Conservation (phyloP, 2,797 vertebrate species). For the Decapterus maruadsi region DNA sequence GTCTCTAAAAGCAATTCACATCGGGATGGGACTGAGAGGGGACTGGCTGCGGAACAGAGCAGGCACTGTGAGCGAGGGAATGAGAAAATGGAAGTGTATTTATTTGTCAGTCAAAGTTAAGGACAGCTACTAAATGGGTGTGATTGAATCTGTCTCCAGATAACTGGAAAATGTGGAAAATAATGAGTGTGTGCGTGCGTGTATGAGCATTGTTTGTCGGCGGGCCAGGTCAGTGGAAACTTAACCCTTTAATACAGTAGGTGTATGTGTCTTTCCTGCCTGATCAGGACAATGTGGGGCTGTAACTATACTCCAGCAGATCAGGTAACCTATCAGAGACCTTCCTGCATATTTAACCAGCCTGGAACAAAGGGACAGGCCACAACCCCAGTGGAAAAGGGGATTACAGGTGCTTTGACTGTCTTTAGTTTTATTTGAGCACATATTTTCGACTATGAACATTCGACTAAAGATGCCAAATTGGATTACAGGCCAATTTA, state of each 20-base stretch:
- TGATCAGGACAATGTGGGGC: constrained; percentile 62
- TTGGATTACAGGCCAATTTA: constrained; percentile 6
- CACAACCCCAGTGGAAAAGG: constrained; percentile 19
- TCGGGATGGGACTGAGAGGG: constrained; percentile 37
- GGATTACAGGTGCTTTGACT: constrained; percentile 25
- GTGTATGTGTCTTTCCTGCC: constrained; percentile 59
- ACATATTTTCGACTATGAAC: constrained; percentile 25
- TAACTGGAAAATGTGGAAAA: constrained; percentile 76
- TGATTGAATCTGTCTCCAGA: constrained; percentile 68
- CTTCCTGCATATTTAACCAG: constrained; percentile 81
- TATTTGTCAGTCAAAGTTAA: constrained; percentile 80
- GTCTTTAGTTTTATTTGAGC: constrained; percentile 22
- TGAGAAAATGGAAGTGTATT: constrained; percentile 73
- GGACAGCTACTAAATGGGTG: constrained; percentile 67
- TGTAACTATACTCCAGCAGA: constrained; percentile 76
- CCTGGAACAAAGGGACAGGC: constrained; percentile 27
- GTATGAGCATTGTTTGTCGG: constrained; percentile 27
- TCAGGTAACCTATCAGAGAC: constrained; percentile 77
- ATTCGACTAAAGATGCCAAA: constrained; percentile 22
- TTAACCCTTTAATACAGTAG: constrained; percentile 70
- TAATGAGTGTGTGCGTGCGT: constrained; percentile 45
- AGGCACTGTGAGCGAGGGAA: constrained; percentile 63
- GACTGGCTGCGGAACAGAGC: constrained; percentile 64
- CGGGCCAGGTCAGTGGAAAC: constrained; percentile 64
- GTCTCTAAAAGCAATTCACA: constrained; percentile 63